Evolutionary conservation across 1,140 invertebrate genomes (phyloP).

Genomic region (Whitmania pigra): DNA sequence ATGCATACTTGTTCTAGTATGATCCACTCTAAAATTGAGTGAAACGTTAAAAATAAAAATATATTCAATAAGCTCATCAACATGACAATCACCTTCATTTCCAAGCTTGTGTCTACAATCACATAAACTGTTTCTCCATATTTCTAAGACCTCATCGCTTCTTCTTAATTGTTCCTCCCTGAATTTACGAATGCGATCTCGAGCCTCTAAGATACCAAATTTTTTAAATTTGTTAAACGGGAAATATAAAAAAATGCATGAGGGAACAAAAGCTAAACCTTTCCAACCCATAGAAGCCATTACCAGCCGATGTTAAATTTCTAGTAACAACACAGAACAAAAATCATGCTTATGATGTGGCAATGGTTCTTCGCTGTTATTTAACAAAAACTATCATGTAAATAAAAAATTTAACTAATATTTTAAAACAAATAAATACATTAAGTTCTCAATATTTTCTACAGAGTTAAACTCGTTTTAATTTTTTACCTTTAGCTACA

Average conservation of each 20-base stretch:
- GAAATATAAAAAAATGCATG: not conserved
- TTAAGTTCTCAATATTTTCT: too few relatives aligned
- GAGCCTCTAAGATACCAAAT: conserved; percentile 52
- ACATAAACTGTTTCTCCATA: conserved; percentile 69
- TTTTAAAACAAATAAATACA: too few relatives aligned
- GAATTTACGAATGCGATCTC: conserved; percentile 69
- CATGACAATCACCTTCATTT: conserved; percentile 62
- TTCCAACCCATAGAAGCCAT: too few relatives aligned
- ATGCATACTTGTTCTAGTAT: conserved; percentile 83
- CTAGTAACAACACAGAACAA: too few relatives aligned
- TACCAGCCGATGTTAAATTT: too few relatives aligned
- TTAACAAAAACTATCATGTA: too few relatives aligned
- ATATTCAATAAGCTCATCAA: not conserved
- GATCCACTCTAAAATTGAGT: conserved; percentile 58
- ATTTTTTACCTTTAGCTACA: too few relatives aligned
- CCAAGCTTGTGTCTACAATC: conserved; percentile 65
- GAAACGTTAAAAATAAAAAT: conserved; percentile 16
- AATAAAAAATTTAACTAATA: too few relatives aligned
- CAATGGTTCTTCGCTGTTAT: too few relatives aligned
- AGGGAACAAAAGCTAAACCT: too few relatives aligned
- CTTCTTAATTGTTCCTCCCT: conserved; percentile 78
- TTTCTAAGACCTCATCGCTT: conserved; percentile 71
- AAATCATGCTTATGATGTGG: too few relatives aligned
- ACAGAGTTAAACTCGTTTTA: too few relatives aligned
- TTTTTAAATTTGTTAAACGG: not conserved